These are phyloP conservation scores for Drosophila yakuba DNA, from an alignment of 1,140 invertebrate species.

Conservation along the genomic window DNA sequence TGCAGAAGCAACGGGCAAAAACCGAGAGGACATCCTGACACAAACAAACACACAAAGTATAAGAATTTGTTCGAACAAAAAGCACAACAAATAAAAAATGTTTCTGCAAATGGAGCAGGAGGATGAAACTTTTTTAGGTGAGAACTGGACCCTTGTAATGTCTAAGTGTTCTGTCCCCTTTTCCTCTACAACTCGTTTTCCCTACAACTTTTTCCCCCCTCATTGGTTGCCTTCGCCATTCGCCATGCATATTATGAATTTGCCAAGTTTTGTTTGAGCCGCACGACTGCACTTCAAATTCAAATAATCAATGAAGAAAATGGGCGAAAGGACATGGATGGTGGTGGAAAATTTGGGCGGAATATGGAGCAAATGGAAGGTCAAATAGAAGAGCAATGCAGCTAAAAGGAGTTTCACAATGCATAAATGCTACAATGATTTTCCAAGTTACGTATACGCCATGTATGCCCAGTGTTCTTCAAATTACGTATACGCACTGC, in stretches of 20 bases:
- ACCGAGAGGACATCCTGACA: conserved; percentile 34
- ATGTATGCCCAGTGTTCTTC: not conserved
- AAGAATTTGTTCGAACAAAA: conserved; percentile 25
- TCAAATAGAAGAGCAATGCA: not conserved
- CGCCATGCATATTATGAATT: conserved; percentile 44
- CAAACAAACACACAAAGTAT: conserved; percentile 30
- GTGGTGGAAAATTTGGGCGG: not conserved
- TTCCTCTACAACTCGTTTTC: conserved; percentile 2
- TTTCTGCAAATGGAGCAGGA: not conserved
- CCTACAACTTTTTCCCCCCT: not conserved
- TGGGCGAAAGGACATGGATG: not conserved
- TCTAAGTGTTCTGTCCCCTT: conserved; percentile 14
- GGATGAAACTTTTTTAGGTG: conserved; percentile 37
- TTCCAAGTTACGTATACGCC: not conserved
- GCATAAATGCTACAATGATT: not conserved
- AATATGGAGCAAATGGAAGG: not conserved
- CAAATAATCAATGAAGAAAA: conserved; percentile 60
- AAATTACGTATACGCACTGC: not conserved
- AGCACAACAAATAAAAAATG: conserved; percentile 28
- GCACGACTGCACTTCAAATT: conserved; percentile 58
- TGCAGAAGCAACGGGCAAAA: not conserved
- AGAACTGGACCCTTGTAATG: conserved; percentile 39
- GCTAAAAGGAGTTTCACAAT: not conserved
- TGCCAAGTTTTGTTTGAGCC: conserved; percentile 33
- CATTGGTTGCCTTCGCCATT: conserved; percentile 5